A percentile compares a stretch with the other conserved stretches of the same genome.
Conservation (phyloP, 2,888 invertebrate species). For the Ochropacha duplaris region DNA sequence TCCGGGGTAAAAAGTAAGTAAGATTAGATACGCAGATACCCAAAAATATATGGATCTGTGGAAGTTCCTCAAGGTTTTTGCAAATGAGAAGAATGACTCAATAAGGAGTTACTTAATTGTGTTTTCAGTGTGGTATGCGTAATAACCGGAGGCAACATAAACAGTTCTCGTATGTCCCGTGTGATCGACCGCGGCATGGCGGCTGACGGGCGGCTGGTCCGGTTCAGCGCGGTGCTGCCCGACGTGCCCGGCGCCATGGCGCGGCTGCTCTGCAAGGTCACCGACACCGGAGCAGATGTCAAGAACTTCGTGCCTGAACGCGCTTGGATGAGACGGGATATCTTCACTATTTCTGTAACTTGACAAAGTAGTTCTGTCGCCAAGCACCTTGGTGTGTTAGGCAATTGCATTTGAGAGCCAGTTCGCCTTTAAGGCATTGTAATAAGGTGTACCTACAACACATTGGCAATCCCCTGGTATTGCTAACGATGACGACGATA, state of each 20-base stretch:
- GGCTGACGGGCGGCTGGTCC: slow-evolving; percentile 87
- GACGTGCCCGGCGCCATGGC: slow-evolving; percentile 92
- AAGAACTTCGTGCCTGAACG: slow-evolving; percentile 96
- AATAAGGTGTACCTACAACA: too few relatives aligned
- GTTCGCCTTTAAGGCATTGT: too few relatives aligned
- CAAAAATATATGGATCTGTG: too few relatives aligned
- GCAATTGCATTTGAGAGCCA: too few relatives aligned
- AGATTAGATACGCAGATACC: neutral
- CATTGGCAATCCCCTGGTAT: too few relatives aligned
- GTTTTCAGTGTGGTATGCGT: slow-evolving; percentile 87
- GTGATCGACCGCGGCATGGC: slow-evolving; percentile 93
- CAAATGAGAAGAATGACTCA: neutral
- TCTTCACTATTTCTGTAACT: slow-evolving; percentile 79
- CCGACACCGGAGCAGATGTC: slow-evolving; percentile 89
- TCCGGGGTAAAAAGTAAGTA: slow-evolving; percentile 88
- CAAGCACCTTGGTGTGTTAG: too few relatives aligned
- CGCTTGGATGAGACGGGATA: slow-evolving; percentile 93
- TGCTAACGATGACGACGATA: too few relatives aligned
- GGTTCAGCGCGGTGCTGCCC: slow-evolving; percentile 79
- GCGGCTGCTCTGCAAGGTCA: slow-evolving; percentile 88
- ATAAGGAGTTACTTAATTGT: neutral
- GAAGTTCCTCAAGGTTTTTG: too few relatives aligned
- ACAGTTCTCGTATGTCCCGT: slow-evolving; percentile 90
- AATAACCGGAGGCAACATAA: slow-evolving; percentile 93
- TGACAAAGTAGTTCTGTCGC: too few relatives aligned